Evolutionary conservation across 2,113 vertebrate species (phyloP).

Genomic region (Melanerpes formicivorus): DNA sequence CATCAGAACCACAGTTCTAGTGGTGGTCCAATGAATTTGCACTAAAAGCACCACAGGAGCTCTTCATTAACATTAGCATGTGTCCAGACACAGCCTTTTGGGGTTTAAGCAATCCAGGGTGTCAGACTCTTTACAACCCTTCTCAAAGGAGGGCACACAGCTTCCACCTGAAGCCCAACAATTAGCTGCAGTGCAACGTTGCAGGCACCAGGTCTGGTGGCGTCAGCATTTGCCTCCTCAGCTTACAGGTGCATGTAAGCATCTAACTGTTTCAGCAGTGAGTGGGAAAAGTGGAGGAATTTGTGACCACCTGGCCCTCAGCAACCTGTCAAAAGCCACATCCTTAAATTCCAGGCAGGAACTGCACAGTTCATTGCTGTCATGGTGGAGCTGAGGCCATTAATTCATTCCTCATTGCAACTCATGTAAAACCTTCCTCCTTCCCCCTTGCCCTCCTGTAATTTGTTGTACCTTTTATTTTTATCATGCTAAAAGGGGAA

Average conservation of each 20-base stretch:
- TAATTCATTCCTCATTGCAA: background rate
- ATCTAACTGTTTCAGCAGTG: background rate
- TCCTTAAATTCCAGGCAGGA: background rate
- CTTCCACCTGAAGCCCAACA: background rate
- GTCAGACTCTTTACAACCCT: background rate
- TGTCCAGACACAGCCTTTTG: background rate
- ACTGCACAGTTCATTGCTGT: background rate
- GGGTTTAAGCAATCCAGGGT: background rate
- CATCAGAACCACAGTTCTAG: background rate
- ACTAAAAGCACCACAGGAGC: background rate
- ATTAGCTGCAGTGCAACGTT: background rate
- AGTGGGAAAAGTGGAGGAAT: background rate
- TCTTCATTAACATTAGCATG: background rate
- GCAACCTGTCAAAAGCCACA: background rate
- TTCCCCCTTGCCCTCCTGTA: background rate
- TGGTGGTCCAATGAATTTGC: background rate
- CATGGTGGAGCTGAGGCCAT: background rate
- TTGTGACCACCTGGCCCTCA: background rate
- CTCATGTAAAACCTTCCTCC: background rate
- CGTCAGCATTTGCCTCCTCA: background rate
- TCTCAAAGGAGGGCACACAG: background rate
- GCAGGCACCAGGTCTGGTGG: fast-evolving
- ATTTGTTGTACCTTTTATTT: background rate
- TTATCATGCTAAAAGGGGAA: background rate
- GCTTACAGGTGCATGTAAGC: background rate